These are phyloP conservation scores for Hypomesus transpacificus DNA, from an alignment of 2,113 vertebrate species.

Conservation along the genomic window DNA sequence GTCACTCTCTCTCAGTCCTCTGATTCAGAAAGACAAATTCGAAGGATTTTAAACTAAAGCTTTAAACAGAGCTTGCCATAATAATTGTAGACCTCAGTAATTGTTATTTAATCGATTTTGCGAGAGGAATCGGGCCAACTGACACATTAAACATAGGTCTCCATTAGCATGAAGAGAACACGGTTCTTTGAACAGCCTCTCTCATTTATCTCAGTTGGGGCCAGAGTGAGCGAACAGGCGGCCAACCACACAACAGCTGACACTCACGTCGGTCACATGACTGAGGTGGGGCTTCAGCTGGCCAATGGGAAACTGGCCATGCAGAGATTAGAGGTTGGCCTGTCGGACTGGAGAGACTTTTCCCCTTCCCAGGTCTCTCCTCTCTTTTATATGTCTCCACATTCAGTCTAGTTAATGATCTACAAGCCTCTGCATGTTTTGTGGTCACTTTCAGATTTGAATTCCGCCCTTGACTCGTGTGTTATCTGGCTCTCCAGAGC, in stretches of 20 bases:
- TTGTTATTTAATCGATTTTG: slow-evolving; percentile 37
- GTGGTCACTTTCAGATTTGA: slow-evolving; percentile 16
- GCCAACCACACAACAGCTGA: no score
- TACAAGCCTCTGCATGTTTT: slow-evolving; percentile 18
- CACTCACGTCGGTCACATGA: no score
- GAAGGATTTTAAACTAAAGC: slow-evolving; percentile 8
- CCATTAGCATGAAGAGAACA: background rate
- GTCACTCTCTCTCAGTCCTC: background rate
- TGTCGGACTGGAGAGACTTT: no score
- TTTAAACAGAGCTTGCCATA: slow-evolving; percentile 19
- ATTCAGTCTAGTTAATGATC: slow-evolving; percentile 42
- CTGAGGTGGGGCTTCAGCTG: no score
- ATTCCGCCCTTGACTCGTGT: background rate
- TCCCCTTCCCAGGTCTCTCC: no score
- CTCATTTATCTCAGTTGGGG: no score
- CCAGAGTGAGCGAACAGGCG: no score
- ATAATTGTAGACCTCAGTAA: slow-evolving; percentile 28
- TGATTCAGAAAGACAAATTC: background rate
- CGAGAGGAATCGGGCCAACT: slow-evolving; percentile 29
- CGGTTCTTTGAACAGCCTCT: background rate
- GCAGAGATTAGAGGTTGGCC: no score
- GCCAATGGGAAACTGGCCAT: no score
- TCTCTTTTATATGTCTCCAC: slow-evolving; percentile 15
- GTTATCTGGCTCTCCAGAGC: background rate
- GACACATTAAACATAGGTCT: slow-evolving; percentile 11